Base-by-base conservation (phyloP, 2,797 vertebrate species). In the Anisognathus igniventris region DNA sequence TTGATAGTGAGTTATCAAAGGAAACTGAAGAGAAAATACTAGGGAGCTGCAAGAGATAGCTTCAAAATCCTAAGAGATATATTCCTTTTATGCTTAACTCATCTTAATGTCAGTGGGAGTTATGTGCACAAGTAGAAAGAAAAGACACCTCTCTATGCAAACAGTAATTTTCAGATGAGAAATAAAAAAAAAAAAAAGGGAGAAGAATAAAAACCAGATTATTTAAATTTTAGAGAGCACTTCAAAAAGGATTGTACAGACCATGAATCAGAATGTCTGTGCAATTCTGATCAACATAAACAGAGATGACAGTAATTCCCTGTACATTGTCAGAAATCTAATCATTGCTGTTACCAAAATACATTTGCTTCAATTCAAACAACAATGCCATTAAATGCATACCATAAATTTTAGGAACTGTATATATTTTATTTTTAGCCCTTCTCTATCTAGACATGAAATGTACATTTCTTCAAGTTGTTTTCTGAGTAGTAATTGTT, bases 241-340 rank as follows among this genome's bases (percentile, higher is more conserved):
- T 94, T 91, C 31, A 73, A 78, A 88, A 91, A 84, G 21, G 3
- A 54, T 71, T 84, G 16, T 65, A 45, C 17, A 85, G 53, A 45
- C 35, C 48, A 47, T 64, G 62, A 85, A 81, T 80, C 56, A 92
- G 24, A 79, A 92, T 0, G 0, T 31, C 60, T 86, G 27, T 85
- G 86, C 71, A 92, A 87, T 79, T 83, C 44, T 80, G 60, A 93
- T 85, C 82, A 85, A n/a, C 40, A 25, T 76, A 85, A 93, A 22
- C 28, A 79, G 57, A 81, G 56, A 61, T 37, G 68, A 86, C 50
- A 82, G 56, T 82, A 80, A 86, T 75, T 91, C 73, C 66, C 51
- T 81, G n/a, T 78, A 31, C 47, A 66, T 33, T 68, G 65, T 78
- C 5, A 3, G 61, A 78, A 92, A 65, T 27, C 24, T 88, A 68